Evolutionary conservation across 2,113 vertebrate genomes (phyloP), one percentile per base, ranked within the genome.

Genomic region (Ciconia maguari): DNA sequence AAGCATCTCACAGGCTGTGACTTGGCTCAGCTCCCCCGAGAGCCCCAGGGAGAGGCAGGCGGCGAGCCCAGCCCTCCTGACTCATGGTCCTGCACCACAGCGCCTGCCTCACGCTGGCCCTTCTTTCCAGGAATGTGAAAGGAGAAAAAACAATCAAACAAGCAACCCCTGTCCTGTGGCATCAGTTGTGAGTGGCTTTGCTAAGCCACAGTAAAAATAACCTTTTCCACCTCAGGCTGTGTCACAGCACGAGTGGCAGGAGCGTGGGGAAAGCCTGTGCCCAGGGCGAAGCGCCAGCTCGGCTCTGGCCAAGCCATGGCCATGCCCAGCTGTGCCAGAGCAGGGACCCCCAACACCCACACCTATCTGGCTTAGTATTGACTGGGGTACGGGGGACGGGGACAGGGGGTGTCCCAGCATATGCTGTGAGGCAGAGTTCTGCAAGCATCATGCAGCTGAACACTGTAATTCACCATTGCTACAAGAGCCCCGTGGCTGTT

Each of bases 61-160:
- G 0, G 38, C 0, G 16, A 96, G 61, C 91, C 83, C 75, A 55
- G 17, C 57, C 89, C 66, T 94, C 86, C 66, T 61, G 44, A 80
- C 66, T 83, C 66, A 48, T 3, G 9, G 54, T 90, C 38, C 75
- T 27, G 38, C 41, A 41, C 58, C 29, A 6, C 48, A 51, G 81
- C 0, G 7, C 62, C 58, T 48, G 85, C 65, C 41, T 83, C 1
- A 1, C 13, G 25, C 83, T 54, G 79, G 75, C 30, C 36, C 8
- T 46, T 92, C 93, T 91, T 94, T 93, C 87, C 89, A 91, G 89
- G 72, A 87, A 72, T 21, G 26, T 3, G 76, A 90, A 30, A 79
- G 32, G 20, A 74, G 27, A 49, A 70, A 74, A 89, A 77, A 18
- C 41, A 38, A 46, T 34, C 15, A 38, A 71, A 26, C 44, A 36